Base-by-base conservation (phyloP, 2,797 vertebrate genomes). In the Avahi laniger region DNA sequence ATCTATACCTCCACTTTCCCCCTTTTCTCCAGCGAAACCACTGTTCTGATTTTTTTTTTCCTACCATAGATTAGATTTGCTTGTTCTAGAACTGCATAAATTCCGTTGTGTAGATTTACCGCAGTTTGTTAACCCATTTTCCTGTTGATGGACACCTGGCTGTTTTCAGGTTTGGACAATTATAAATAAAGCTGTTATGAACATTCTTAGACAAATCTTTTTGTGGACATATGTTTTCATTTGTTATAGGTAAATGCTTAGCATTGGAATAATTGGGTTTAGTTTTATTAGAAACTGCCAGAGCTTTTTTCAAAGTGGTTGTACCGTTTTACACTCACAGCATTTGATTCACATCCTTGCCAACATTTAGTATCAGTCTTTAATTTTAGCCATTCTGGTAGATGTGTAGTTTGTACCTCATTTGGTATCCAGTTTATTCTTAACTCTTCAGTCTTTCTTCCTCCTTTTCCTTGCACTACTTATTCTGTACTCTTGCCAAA, bases 51-150 rank as follows among this genome's bases (percentile, higher is more conserved):
- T n/a, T 57, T 75, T n/a, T 30, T 17, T 14, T 17, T 35, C 30
- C 17, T 18, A 24, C 61, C 13, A 30, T 91, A 89, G n/a, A 54
- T 79, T 91, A 70, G 79, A 81, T 85, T 85, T 85, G 26, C 28
- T 80, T 91, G 8, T 95, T 96, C 33, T 82, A 38, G 15, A 83
- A 78, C 78, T 84, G n/a, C 38, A 26, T 78, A 6, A 72, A 48
- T 81, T 78, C 87, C 63, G 73, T n/a, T 90, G 20, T 89, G 35
- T 76, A 48, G 92, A 89, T 92, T 61, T 84, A 88, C 41, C 65
- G 54, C 28, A 88, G 41, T 93, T 89, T 85, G 67, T 83, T 73
- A 87, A 67, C n/a, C 26, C 41, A 20, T 92, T 95, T 96, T 91
- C 35, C 67, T 86, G 5, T 76, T 94, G 43, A 12, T 72, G 61